phyloP scores from a whole-genome alignment of 2,113 vertebrate species.

The Sporophila hypoxantha region DNA sequence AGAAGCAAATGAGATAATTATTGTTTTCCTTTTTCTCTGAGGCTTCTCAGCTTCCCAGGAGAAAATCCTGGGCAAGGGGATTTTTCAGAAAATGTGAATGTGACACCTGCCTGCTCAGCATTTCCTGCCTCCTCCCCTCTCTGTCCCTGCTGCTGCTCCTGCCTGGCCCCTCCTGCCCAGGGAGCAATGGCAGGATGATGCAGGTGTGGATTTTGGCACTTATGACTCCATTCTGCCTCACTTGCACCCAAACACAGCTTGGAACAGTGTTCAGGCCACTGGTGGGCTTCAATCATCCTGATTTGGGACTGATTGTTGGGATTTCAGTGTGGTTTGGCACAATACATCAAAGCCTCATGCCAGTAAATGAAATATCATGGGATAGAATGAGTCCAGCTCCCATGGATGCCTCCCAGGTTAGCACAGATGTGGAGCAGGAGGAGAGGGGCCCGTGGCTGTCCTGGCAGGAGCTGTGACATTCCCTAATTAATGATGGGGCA shows the following conservation, averaged over 20 bases:
- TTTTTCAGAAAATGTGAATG: no score
- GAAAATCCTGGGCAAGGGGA: no score
- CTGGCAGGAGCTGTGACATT: background rate
- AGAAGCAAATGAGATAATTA: no score
- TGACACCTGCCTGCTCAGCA: background rate
- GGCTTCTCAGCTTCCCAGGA: no score
- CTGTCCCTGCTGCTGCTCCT: background rate
- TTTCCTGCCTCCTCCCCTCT: background rate
- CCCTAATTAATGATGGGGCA: background rate
- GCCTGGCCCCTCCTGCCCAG: background rate
- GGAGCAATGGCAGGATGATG: accelerated
- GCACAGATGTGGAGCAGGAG: background rate
- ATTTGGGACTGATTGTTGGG: background rate
- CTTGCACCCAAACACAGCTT: background rate
- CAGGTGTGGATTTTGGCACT: background rate
- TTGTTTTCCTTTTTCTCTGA: no score
- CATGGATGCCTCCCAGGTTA: accelerated
- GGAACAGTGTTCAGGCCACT: background rate
- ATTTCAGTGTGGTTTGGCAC: background rate
- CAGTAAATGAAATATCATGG: background rate
- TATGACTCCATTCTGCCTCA: accelerated
- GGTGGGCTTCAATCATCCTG: background rate
- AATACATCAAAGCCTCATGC: background rate
- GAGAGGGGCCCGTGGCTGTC: background rate
- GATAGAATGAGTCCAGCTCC: background rate